Percentiles rank a stretch among this genome's conserved stretches.
These are phyloP conservation scores for Drosophila asahinai DNA, from an alignment of 1,140 invertebrate species.

Conservation along the genomic window DNA sequence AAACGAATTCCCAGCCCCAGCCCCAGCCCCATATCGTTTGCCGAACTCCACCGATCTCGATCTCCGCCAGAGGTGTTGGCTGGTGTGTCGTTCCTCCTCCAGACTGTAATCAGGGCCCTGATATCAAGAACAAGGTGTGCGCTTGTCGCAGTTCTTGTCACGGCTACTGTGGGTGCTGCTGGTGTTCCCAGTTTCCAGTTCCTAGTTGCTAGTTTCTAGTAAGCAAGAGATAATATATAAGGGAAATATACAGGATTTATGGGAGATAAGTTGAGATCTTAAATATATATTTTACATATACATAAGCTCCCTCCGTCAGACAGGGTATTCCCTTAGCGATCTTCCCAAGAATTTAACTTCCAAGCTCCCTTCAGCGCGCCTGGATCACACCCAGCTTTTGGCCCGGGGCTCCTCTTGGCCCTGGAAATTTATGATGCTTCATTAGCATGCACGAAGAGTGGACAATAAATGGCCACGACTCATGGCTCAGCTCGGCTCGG, in stretches of 20 bases:
- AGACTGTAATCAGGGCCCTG: constrained; percentile 32
- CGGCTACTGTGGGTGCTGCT: constrained; percentile 47
- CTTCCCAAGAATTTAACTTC: not conserved
- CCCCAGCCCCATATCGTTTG: constrained; percentile 25
- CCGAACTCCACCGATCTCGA: constrained; percentile 23
- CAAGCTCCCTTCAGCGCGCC: not conserved
- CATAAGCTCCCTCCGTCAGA: not conserved
- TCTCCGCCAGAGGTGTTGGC: not conserved
- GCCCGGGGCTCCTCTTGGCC: constrained; percentile 9
- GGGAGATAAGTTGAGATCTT: no score
- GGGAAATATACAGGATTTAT: no score
- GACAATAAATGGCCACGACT: constrained; percentile 38
- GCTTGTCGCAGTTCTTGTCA: constrained; percentile 31
- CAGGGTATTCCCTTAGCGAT: not conserved
- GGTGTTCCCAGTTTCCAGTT: not conserved
- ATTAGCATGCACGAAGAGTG: constrained; percentile 75
- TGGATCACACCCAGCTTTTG: constrained; percentile 39
- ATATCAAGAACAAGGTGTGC: constrained; percentile 45
- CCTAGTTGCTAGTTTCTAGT: not conserved
- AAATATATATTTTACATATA: no score
- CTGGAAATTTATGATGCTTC: constrained; percentile 72
- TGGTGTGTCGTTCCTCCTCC: not conserved
- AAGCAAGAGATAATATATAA: no score
- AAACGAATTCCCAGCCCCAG: constrained; percentile 11
- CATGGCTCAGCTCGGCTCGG: not conserved